These are phyloP conservation scores for Cynopterus brachyotis DNA, from an alignment of 2,113 vertebrate genomes.

Conservation along the genomic window DNA sequence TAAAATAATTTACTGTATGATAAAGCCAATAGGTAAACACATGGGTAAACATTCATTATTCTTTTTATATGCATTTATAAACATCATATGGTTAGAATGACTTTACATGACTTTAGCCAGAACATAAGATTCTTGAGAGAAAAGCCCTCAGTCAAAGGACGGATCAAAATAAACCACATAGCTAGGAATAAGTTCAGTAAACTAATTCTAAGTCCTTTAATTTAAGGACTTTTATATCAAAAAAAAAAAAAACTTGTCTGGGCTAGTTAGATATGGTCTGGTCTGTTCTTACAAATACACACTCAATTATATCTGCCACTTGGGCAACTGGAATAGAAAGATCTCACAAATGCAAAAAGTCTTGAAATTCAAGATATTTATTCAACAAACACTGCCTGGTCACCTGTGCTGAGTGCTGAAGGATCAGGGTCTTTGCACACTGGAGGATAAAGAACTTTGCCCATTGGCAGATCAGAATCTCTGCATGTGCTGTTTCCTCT, in stretches of 20 bases:
- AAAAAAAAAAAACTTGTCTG: not conserved
- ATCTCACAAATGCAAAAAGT: not conserved
- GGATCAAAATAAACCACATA: not conserved
- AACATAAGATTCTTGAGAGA: not conserved
- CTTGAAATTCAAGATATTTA: not conserved
- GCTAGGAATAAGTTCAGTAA: not conserved
- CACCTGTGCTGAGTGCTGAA: not conserved
- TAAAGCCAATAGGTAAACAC: not conserved
- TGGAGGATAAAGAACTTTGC: not conserved
- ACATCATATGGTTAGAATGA: not conserved
- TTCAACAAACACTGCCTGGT: not conserved
- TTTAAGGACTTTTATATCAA: not conserved
- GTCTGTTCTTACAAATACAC: not conserved
- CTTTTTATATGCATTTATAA: not conserved
- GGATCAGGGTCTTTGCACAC: not conserved
- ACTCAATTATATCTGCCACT: not conserved
- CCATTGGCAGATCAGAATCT: not conserved
- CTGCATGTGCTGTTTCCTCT: not conserved
- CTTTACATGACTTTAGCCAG: not conserved
- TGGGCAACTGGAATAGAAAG: not conserved
- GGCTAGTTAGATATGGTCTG: not conserved
- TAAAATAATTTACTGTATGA: not conserved
- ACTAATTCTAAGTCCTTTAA: not conserved
- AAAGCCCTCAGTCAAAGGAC: not conserved
- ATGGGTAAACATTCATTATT: not conserved